A percentile compares a stretch with the other conserved stretches of the same genome.
Conservation (phyloP, 2,888 invertebrate species). For the Synanthedon tipuliformis region DNA sequence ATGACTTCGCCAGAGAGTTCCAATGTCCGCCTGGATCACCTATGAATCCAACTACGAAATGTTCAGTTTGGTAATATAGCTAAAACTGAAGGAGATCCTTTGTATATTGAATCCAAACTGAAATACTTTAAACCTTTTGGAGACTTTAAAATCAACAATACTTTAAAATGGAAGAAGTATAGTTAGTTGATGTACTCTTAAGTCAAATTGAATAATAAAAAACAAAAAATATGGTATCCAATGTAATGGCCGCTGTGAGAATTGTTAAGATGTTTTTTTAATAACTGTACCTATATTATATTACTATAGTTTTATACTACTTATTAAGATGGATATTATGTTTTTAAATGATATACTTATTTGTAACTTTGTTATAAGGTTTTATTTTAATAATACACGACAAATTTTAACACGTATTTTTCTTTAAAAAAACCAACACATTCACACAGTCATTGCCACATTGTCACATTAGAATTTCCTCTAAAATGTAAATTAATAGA, state of each 20-base stretch:
- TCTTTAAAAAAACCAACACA: neutral
- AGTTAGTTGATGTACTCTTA: no score
- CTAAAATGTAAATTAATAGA: slow-evolving; percentile 22
- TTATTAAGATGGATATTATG: neutral
- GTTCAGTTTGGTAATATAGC: slow-evolving; percentile 76
- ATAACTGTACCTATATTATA: no score
- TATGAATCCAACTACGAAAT: slow-evolving; percentile 84
- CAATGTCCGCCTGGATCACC: slow-evolving; percentile 77
- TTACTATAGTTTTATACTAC: neutral
- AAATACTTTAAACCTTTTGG: no score
- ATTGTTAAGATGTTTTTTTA: no score
- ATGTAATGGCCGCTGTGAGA: no score
- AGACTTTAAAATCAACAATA: no score
- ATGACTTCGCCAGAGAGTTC: slow-evolving; percentile 80
- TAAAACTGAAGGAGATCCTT: no score
- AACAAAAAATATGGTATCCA: no score
- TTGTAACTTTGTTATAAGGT: neutral
- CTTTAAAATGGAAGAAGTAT: no score
- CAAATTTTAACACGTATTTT: neutral
- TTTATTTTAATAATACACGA: neutral
- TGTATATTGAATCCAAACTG: no score
- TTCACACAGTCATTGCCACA: neutral
- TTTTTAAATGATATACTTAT: neutral
- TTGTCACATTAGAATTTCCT: no score
- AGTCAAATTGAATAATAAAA: no score